These are phyloP conservation scores for Siniperca scherzeri DNA, from an alignment of 2,797 vertebrate species.

Conservation along the genomic window DNA sequence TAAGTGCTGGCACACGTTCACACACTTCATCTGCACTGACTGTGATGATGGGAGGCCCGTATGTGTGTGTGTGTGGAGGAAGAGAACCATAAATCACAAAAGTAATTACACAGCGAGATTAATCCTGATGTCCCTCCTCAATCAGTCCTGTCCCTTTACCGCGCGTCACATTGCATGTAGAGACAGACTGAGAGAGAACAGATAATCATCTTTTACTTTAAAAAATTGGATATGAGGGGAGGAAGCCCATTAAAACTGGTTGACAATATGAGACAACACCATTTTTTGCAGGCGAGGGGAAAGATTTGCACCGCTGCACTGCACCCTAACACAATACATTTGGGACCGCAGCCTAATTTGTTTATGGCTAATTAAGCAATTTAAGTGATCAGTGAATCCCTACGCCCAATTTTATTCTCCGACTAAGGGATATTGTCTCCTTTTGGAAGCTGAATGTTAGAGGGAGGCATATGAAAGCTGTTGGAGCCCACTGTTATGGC, in stretches of 20 bases:
- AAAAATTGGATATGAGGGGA: conserved; percentile 52
- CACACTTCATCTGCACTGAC: conserved; percentile 25
- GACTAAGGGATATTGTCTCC: conserved; percentile 22
- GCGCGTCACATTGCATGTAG: conserved; percentile 56
- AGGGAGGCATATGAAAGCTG: conserved; percentile 28
- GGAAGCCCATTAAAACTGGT: conserved; percentile 44
- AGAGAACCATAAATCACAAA: conserved; percentile 79
- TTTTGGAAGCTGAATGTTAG: conserved; percentile 23
- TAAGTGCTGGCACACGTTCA: conserved; percentile 30
- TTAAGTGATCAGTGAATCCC: conserved; percentile 51
- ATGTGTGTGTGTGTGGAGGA: conserved; percentile 36
- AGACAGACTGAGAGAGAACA: conserved; percentile 56
- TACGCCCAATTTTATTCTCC: conserved; percentile 31
- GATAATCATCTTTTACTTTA: conserved; percentile 75
- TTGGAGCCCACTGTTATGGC: conserved; percentile 31
- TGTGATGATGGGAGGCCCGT: neutral
- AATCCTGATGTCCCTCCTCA: conserved; percentile 80
- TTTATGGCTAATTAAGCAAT: conserved; percentile 73
- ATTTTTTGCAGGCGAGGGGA: conserved; percentile 13
- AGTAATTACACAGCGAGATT: conserved; percentile 83
- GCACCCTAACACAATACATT: conserved; percentile 33
- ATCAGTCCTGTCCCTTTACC: conserved; percentile 79
- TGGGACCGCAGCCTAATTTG: conserved; percentile 62
- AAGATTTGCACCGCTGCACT: conserved; percentile 37
- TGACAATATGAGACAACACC: conserved; percentile 44